Base-by-base conservation (phyloP, 30 jellyfish, hydroid and myxozoan genomes). In the Pelagia noctiluca region DNA sequence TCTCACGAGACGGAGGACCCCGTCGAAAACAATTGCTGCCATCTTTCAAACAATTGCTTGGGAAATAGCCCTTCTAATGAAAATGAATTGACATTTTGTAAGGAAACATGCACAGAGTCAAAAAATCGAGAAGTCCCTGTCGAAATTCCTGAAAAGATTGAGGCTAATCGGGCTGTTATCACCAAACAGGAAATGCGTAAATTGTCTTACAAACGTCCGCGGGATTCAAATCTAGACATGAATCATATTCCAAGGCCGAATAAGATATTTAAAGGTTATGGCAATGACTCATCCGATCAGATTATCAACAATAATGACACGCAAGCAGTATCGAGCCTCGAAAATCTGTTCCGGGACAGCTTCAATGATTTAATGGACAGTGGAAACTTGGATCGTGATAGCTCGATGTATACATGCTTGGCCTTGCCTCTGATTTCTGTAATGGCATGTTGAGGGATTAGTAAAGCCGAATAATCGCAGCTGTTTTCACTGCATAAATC, bases 181-280 rank as follows among this genome's bases (percentile, higher is more conserved):
- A 68, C 54, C 75, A 35, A 49, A 49, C 76, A 75, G 80, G 92
- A 65, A 66, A 66, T 82, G 54, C 92, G 92, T 70, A 82, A 82
- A 35, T 50, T 80, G 84, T 38, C 89, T 57, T 65, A 50, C 48
- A 82, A 82, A 70, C 52, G 92, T 52, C 92, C 92, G 92, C 92
- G 92, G 60, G 92, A 82, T 82, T 70, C 85, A 70, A 83, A 82
- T 83, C 70, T 66, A 50, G 92, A 69, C 67, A 82, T 82, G 86
- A 82, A 75, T 82, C 92, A 70, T 80, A 66, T 82, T 75, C 92
- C 92, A 33, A 53, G 82, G 76, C 92, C 92, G 18, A 75, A 68
- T 82, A 82, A 82, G 62, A 82, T 82, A 82, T 82, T 76, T 80
- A 82, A 73, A 70, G 86, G 42, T 25, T 63, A 24, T 47, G 42